phyloP scores from a whole-genome alignment of 2,797 vertebrate species.

The Peromyscus attwateri region DNA sequence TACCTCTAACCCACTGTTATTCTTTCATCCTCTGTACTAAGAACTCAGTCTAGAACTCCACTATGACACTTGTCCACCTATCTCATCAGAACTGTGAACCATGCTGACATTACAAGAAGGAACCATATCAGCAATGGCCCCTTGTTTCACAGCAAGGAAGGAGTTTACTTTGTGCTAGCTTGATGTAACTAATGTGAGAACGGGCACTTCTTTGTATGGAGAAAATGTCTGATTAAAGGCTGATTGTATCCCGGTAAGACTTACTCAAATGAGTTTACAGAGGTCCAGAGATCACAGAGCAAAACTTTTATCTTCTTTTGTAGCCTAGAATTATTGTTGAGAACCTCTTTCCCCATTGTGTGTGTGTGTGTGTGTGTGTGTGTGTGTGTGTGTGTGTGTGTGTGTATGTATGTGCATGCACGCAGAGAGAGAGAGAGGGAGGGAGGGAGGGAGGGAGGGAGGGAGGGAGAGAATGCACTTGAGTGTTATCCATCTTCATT shows the following conservation, averaged over 20 bases:
- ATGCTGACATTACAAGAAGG: not conserved
- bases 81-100: not conserved
- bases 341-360: not conserved
- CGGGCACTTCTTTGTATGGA: not conserved
- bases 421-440: not conserved
- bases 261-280: not conserved
- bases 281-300: not conserved
- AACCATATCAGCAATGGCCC: not conserved
- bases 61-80: not conserved
- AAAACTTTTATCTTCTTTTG: not conserved
- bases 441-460: not conserved
- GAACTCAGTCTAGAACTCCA: not conserved
- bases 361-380: not conserved
- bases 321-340: not conserved
- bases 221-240: not conserved
- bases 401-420: not conserved
- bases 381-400: not conserved
- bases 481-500: not conserved
- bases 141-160: not conserved
- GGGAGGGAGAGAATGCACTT: too few species aligned
- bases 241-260: not conserved
- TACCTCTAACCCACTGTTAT: not conserved
- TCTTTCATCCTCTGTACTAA: slow-evolving; percentile 7
- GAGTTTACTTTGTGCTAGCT: not conserved
- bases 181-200: not conserved